A percentile compares a stretch with the other conserved stretches of the same genome.
These are phyloP conservation scores for Aptenodytes patagonicus DNA, from an alignment of 2,113 vertebrate genomes.

Conservation along the genomic window DNA sequence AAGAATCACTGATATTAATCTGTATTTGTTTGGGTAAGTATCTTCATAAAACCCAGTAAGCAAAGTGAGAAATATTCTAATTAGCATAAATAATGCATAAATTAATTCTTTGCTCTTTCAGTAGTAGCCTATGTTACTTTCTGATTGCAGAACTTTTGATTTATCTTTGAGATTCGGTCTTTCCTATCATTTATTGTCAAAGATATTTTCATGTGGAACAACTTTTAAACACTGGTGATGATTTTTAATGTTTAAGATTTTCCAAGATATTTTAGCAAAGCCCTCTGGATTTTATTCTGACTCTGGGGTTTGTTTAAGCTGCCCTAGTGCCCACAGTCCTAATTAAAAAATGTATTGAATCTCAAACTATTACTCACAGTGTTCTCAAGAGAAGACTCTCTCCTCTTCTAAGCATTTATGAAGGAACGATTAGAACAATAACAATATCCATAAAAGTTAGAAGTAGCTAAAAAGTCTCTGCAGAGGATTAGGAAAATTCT, in stretches of 20 bases:
- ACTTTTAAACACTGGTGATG: neutral
- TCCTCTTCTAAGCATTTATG: neutral
- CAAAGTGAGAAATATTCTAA: neutral
- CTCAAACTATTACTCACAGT: neutral
- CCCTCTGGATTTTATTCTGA: neutral
- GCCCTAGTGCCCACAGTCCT: neutral
- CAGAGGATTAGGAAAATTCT: neutral
- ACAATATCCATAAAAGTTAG: neutral
- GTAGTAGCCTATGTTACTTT: neutral
- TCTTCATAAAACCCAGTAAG: neutral
- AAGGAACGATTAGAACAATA: neutral
- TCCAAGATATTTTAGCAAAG: neutral
- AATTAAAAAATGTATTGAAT: slow-evolving; percentile 7
- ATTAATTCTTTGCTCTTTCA: neutral
- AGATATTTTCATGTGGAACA: neutral
- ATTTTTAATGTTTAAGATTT: neutral
- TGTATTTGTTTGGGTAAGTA: neutral
- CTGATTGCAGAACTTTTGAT: neutral
- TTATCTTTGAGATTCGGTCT: neutral
- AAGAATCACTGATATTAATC: neutral
- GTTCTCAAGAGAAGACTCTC: neutral
- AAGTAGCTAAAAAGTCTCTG: neutral
- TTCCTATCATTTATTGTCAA: neutral
- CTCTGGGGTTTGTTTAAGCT: neutral
- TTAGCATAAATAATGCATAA: neutral